Base-by-base conservation (phyloP, 2,113 vertebrate genomes). In the Anas platyrhynchos region DNA sequence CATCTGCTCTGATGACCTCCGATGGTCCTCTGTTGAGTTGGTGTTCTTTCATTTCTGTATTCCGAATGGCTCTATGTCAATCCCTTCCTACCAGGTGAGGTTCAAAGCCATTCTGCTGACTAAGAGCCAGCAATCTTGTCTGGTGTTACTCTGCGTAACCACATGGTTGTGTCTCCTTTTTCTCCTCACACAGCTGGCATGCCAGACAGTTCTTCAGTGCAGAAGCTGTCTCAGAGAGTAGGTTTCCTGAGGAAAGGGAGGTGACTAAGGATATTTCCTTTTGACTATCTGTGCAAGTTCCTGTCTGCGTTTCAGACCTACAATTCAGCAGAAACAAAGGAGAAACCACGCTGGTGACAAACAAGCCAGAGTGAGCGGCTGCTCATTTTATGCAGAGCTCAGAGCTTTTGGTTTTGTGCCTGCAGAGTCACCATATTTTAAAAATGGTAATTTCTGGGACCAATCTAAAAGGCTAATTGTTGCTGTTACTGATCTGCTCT, bases 401-500 rank as follows among this genome's bases (percentile, higher is more conserved):
- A 67, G 91, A 89, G 87, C 55, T 93, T 96, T 88, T 66, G 46
- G 73, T 52, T 32, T 81, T 94, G 43, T 68, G 94, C 85, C 87
- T 94, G 91, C 83, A 86, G 88, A 90, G 93, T 94, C 94, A 95
- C 88, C 79, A 58, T 67, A 65, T 96, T 97, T 97, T 82, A 71
- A 81, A 95, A 91, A 95, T 68, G 88, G 65, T 86, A 88, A 93
- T 94, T 96, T 94, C 88, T 92, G 94, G 81, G 95, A 65, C 93
- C 90, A 90, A 61, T 96, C 90, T 93, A 94, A 91, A 93, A 81
- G 93, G 90, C 92, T 96, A 95, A 96, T 95, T 93, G 86, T 90
- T 96, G 86, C 94, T 96, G 95, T 88, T 94, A 88, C 86, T 90
- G 90, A 94, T 96, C 88, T 91, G 92, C 76, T 94, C 86, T 94